These are phyloP conservation scores for Mylabris phalerata DNA, from an alignment of 1,140 invertebrate species.

Conservation along the genomic window DNA sequence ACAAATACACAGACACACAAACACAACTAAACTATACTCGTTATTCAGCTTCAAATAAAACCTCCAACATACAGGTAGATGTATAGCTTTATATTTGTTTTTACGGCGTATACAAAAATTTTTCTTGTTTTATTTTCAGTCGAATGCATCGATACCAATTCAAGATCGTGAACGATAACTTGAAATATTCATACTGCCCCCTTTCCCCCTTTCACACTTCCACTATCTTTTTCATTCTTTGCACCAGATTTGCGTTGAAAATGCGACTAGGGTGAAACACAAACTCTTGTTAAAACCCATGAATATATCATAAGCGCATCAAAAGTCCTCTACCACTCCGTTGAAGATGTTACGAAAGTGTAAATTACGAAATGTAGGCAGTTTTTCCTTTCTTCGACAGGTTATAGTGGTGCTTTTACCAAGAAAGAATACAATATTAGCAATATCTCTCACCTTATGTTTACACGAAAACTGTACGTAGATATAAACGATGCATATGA, in stretches of 20 bases:
- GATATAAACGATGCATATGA: constrained; percentile 5
- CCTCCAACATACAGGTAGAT: no score
- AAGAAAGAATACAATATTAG: constrained; percentile 15
- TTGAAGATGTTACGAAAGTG: constrained; percentile 9
- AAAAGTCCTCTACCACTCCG: constrained; percentile 2
- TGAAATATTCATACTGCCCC: constrained; percentile 8
- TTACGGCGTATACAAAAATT: no score
- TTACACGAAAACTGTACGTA: constrained; percentile 4
- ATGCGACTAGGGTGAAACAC: constrained; percentile 2
- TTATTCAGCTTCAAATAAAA: no score
- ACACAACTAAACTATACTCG: no score
- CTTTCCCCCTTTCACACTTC: no score
- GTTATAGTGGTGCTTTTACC: constrained; percentile 14
- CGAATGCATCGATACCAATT: no score
- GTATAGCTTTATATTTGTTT: no score
- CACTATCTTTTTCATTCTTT: no score
- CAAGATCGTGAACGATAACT: constrained; percentile 1
- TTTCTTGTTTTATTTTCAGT: no score
- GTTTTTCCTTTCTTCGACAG: not conserved
- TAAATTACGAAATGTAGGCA: constrained; percentile 11
- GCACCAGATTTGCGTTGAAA: constrained; percentile 5
- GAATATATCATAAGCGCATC: constrained; percentile 13
- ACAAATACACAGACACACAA: no score
- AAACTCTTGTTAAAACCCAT: constrained; percentile 15
- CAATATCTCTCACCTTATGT: not conserved